Evolutionary conservation across 2,797 vertebrate species (phyloP).

Genomic region (Chromobotia macracanthus): DNA sequence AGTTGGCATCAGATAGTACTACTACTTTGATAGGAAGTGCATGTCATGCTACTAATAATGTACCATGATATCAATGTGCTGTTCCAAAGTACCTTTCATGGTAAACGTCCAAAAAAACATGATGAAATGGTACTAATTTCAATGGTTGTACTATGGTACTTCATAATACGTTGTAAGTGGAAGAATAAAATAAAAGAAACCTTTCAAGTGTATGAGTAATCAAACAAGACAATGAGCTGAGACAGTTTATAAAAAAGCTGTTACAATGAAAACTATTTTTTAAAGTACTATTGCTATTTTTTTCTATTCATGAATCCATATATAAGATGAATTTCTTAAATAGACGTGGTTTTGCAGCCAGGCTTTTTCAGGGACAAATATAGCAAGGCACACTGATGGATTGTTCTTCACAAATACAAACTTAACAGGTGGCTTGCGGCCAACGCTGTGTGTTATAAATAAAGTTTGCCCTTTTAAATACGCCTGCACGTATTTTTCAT

Average conservation of each 20-base stretch:
- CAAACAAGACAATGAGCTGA: neutral
- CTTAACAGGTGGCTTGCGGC: slow-evolving; percentile 73
- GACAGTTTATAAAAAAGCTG: neutral
- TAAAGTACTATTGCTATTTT: neutral
- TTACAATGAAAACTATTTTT: neutral
- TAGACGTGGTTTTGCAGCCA: slow-evolving; percentile 9
- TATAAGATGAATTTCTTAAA: slow-evolving; percentile 24
- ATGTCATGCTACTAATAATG: neutral
- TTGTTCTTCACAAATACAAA: slow-evolving; percentile 68
- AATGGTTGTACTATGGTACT: neutral
- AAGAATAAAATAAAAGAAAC: slow-evolving; percentile 39
- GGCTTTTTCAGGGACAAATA: slow-evolving; percentile 15
- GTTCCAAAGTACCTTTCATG: neutral
- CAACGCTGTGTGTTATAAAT: slow-evolving; percentile 83
- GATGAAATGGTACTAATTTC: too few species aligned
- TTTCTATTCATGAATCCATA: slow-evolving; percentile 5
- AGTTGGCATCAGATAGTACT: neutral
- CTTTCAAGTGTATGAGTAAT: slow-evolving; percentile 27
- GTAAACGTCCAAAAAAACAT: too few species aligned
- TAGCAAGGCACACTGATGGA: slow-evolving; percentile 70
- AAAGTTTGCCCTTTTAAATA: slow-evolving; percentile 83
- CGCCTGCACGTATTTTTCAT: slow-evolving; percentile 68
- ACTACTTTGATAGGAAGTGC: neutral
- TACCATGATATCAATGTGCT: neutral
- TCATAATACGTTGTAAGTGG: too few species aligned